Conservation (phyloP, 2,888 invertebrate species). For the Ophion ellenae region DNA sequence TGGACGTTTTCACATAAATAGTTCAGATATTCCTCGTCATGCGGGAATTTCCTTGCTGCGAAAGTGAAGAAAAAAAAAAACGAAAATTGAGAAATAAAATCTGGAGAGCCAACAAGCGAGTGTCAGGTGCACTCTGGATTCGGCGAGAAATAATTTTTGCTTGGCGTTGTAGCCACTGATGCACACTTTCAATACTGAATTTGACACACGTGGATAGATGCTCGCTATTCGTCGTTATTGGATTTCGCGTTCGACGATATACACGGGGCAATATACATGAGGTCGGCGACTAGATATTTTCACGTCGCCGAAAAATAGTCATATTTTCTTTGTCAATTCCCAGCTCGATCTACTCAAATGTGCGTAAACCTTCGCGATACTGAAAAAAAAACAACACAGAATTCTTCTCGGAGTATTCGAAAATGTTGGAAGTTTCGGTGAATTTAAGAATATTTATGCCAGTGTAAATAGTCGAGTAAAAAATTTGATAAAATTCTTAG, state of each 20-base stretch:
- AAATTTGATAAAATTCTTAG: neutral
- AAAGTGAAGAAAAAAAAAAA: neutral
- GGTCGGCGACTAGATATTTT: neutral
- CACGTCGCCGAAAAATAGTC: neutral
- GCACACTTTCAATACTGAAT: conserved; percentile 11
- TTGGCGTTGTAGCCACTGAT: neutral
- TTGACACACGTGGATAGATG: conserved; percentile 39
- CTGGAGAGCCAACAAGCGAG: neutral
- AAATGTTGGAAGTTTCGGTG: too few species aligned
- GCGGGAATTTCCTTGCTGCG: neutral
- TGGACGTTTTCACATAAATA: too few species aligned
- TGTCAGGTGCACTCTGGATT: conserved; percentile 17
- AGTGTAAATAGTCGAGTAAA: neutral
- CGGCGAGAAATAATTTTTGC: conserved; percentile 40
- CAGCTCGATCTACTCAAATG: neutral
- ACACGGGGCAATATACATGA: conserved; percentile 1
- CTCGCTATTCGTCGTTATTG: conserved; percentile 61
- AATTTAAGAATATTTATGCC: neutral
- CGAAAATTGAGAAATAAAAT: neutral
- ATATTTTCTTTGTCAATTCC: neutral
- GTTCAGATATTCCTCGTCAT: too few species aligned
- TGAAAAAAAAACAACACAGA: neutral
- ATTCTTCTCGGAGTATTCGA: too few species aligned
- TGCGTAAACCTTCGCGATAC: neutral
- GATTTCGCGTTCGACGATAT: conserved; percentile 59